phyloP scores from a whole-genome alignment of 2,797 vertebrate genomes.

The Microcaecilia unicolor region DNA sequence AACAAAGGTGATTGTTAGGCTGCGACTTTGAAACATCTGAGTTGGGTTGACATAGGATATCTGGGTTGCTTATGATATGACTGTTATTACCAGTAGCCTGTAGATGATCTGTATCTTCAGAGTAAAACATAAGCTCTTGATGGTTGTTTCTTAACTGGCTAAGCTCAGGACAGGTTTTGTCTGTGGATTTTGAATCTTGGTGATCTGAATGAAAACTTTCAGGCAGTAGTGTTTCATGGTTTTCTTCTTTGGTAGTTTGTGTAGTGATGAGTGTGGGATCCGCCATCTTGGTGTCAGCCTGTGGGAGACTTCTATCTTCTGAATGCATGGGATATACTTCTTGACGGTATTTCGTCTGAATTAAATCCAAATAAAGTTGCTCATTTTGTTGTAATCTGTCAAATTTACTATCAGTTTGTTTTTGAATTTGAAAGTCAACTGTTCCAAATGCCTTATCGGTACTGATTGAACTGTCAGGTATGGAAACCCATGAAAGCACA shows the following conservation, averaged over 20 bases:
- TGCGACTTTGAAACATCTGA: not conserved
- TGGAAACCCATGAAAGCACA: not conserved
- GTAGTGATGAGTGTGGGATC: not conserved
- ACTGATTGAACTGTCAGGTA: not conserved
- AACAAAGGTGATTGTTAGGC: not conserved
- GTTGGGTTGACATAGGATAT: not conserved
- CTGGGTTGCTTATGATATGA: not conserved
- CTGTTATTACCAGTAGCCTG: not conserved
- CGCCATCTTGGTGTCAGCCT: not conserved
- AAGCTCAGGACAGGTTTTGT: not conserved
- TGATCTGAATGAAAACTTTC: not conserved
- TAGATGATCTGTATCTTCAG: fast-evolving
- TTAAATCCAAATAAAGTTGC: fast-evolving
- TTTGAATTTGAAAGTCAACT: not conserved
- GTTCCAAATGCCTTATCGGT: fast-evolving
- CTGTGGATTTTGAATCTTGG: not conserved
- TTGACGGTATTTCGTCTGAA: not conserved
- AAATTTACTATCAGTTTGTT: not conserved
- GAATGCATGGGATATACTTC: not conserved
- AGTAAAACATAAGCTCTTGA: not conserved
- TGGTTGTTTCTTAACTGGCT: not conserved
- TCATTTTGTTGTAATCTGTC: not conserved
- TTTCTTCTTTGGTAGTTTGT: not conserved
- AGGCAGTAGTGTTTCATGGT: not conserved
- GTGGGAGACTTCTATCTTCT: not conserved